Evolutionary conservation across 2,113 vertebrate species (phyloP), one percentile per base, ranked within the genome.

Genomic region (Microcebus lehilahytsara): DNA sequence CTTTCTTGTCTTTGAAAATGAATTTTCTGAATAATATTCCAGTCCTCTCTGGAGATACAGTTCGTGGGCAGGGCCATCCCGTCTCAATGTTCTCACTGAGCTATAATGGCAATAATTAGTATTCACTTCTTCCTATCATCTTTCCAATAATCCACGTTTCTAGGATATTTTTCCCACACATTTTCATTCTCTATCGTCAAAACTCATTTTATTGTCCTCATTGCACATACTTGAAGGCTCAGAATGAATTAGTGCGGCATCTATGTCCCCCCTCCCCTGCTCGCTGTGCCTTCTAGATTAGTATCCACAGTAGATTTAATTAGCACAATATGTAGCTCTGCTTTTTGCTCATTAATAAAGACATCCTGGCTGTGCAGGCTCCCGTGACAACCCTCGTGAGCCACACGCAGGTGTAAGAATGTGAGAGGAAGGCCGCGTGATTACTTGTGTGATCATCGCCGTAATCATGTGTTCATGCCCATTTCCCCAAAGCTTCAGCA

Each of bases 301-400:
- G 53, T 85, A 95, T 90, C 89, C 95, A 96, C 84, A 64, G 89
- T 95, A 96, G 94, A 69, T 89, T 96, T 96, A 97, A 98, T 96
- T 96, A 95, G 83, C 49, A 58, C 91, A 92, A 60, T 92, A 93
- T 97, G 95, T 97, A 94, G 85, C 83, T 96, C 93, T 62, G 42
- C 79, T 81, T 96, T 64, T 51, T 80, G 79, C 89, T 95, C 89
- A 95, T 98, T 96, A 97, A 97, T 96, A 85, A 96, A 97, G 93
- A 81, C 62, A 72, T 78, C 95, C 92, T 19, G 51, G 91, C 37
- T 46, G 27, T 89, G 72, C 53, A 80, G 12, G 34, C 53, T 86
- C 83, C 30, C 0, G 0, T 92, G 58, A 96, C 64, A 95, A 14
- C 42, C 22, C 66, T 77, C 69, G 86, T 8, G 75, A 92, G 83